A percentile compares a stretch with the other conserved stretches of the same genome.
phyloP scores from a whole-genome alignment of 2,888 invertebrate genomes.

The Cetonia aurata region DNA sequence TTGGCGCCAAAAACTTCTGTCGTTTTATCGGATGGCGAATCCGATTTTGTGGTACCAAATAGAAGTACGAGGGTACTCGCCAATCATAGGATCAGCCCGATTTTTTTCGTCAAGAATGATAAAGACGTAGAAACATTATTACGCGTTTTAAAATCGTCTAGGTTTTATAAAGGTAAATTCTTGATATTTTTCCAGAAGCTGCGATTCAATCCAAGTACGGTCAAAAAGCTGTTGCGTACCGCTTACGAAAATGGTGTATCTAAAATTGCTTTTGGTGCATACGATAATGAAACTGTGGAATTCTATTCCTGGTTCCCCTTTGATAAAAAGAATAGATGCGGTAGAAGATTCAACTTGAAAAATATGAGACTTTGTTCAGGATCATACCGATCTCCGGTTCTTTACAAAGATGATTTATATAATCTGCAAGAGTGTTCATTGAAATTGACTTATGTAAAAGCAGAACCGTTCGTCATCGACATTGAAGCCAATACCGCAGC shows the following conservation, averaged over 20 bases:
- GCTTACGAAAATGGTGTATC: conserved; percentile 32
- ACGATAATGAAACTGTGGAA: conserved; percentile 10
- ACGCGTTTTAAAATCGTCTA: conserved; percentile 14
- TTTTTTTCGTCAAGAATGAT: conserved; percentile 27
- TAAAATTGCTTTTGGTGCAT: conserved; percentile 39
- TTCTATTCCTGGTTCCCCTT: conserved; percentile 44
- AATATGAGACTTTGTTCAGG: conserved; percentile 18
- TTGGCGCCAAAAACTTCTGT: conserved; percentile 32
- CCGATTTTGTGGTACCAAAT: background rate
- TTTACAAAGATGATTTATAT: conserved; percentile 22
- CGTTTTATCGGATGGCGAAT: conserved; percentile 14
- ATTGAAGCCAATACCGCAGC: conserved; percentile 21
- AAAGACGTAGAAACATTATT: conserved; percentile 16
- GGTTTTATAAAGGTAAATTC: conserved; percentile 41
- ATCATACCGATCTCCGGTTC: conserved; percentile 5
- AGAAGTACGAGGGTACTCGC: conserved; percentile 17
- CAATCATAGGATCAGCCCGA: conserved; percentile 40
- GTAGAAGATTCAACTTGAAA: conserved; percentile 27
- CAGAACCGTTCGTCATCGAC: conserved; percentile 43
- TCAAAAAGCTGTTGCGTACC: conserved; percentile 2
- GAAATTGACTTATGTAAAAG: conserved; percentile 43
- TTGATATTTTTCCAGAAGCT: conserved; percentile 28
- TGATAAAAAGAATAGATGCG: conserved; percentile 40
- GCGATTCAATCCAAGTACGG: background rate
- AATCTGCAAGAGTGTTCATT: conserved; percentile 43